Evolutionary conservation across 2,888 invertebrate species (phyloP).

Genomic region (Sialis lutaria): DNA sequence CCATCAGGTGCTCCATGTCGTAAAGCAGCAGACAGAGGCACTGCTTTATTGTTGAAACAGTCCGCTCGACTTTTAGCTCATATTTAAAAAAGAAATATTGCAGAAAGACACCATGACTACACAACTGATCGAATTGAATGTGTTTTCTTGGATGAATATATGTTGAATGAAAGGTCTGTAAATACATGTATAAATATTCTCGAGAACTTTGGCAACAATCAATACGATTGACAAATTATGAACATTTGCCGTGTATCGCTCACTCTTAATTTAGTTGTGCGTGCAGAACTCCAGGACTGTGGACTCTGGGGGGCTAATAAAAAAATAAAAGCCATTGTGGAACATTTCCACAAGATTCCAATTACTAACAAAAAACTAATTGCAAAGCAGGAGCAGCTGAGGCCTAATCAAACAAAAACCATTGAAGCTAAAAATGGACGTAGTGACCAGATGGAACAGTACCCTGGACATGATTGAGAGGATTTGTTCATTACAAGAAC

Average conservation of each 20-base stretch:
- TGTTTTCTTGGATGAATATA: no score
- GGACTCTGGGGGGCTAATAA: slow-evolving; percentile 11
- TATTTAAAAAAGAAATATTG: no score
- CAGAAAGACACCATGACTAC: no score
- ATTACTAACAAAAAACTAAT: slow-evolving; percentile 9
- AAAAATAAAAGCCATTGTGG: slow-evolving; percentile 14
- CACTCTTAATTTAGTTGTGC: slow-evolving; percentile 14
- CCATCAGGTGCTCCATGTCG: no score
- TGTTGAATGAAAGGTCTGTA: no score
- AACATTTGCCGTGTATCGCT: slow-evolving; percentile 14
- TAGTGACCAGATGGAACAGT: neutral
- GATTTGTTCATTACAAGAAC: neutral
- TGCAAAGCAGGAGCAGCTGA: slow-evolving; percentile 1
- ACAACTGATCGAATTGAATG: no score
- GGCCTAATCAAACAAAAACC: neutral
- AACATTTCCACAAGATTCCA: slow-evolving; percentile 14
- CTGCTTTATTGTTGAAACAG: no score
- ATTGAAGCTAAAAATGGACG: slow-evolving; percentile 1
- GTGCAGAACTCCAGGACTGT: slow-evolving; percentile 12
- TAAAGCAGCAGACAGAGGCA: no score
- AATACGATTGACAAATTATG: slow-evolving; percentile 13
- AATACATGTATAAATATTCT: no score
- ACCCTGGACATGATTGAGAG: neutral
- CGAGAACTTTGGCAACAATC: no score
- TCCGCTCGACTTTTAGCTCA: no score